Percentiles rank a stretch among this genome's conserved stretches.
phyloP scores from a whole-genome alignment of 2,113 vertebrate species.

The Barnardius zonarius region DNA sequence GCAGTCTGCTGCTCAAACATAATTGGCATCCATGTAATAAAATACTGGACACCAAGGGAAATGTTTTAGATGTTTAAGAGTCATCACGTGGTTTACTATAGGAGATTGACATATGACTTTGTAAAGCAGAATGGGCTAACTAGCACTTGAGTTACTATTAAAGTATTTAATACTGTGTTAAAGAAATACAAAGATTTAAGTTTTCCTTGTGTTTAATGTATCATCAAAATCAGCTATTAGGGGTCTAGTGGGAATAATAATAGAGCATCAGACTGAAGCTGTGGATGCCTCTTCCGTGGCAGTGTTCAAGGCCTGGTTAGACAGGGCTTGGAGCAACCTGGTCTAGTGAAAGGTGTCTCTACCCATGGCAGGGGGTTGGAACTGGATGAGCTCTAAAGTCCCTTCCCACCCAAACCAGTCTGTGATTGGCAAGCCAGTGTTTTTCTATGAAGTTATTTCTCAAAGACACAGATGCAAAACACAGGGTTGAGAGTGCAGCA shows the following conservation, averaged over 20 bases:
- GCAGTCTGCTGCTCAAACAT: slow-evolving; percentile 23
- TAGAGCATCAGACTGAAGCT: neutral
- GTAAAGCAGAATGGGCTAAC: slow-evolving; percentile 3
- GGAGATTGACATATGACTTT: neutral
- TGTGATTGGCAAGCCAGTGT: neutral
- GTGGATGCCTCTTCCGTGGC: neutral
- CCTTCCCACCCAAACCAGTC: neutral
- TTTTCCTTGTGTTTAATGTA: neutral
- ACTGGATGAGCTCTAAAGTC: neutral
- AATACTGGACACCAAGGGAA: slow-evolving; percentile 45
- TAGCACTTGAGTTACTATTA: neutral
- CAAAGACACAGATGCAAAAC: neutral
- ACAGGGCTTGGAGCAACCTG: neutral
- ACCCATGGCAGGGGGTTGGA: neutral
- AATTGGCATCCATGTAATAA: slow-evolving; percentile 60
- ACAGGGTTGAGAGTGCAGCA: neutral
- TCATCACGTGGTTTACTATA: slow-evolving; percentile 41
- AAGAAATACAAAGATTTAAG: neutral
- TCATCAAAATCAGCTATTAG: neutral
- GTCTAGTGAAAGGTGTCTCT: neutral
- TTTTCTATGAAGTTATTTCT: neutral
- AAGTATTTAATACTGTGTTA: neutral
- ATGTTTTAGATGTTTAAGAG: slow-evolving; percentile 54
- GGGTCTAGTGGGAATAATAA: neutral
- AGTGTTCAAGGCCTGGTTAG: neutral